Evolutionary conservation across 2,797 vertebrate genomes (phyloP), one percentile per base, ranked within the genome.

Genomic region (Rhincodon typus): DNA sequence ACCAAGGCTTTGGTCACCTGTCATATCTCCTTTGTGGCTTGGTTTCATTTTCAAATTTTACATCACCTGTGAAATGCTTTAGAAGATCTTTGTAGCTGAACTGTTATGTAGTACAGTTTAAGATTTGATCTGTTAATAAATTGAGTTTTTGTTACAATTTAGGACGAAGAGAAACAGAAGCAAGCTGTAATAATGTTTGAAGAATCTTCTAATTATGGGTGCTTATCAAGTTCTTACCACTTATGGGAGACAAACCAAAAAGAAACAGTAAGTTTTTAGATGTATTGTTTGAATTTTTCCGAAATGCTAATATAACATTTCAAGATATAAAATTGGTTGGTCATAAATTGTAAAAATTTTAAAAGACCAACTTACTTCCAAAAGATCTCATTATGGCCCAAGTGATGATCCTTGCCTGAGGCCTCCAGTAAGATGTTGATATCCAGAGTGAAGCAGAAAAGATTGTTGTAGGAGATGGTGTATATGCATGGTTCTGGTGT

Each of bases 191-290:
- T 97, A 82, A 97, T 99, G 97, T 97, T 99, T 96, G 98, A 98
- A 96, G 98, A 98, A 96, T 99, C 99, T 0, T 98, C 99, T 0
- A 97, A 96, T 95, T 98, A 98, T 23, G 99, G 99, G 57, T 99
- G 98, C 96, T 96, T 99, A 95, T 98, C 98, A 97, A 99, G 99
- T 97, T 98, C 99, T 0, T 99, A 98, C 97, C 97, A 99, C 96
- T 96, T 99, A 95, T 99, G 99, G 99, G 98, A 99, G 97, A 97
- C 98, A 46, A 98, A 98, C 96, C 97, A 97, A 72, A 98, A 96
- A 96, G 96, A 96, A 77, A 98, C 98, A 69, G 99, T 99, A 96
- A 99, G 98, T 98, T 88, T 98, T 88, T 17, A 8, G 93, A 91
- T 91, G 17, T 91, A 19, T 0, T n/a, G 17, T 91, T 84, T 91